A percentile compares a stretch with the other conserved stretches of the same genome.
phyloP scores from a whole-genome alignment of 2,888 invertebrate species.

The Cyrtodaria siliqua region DNA sequence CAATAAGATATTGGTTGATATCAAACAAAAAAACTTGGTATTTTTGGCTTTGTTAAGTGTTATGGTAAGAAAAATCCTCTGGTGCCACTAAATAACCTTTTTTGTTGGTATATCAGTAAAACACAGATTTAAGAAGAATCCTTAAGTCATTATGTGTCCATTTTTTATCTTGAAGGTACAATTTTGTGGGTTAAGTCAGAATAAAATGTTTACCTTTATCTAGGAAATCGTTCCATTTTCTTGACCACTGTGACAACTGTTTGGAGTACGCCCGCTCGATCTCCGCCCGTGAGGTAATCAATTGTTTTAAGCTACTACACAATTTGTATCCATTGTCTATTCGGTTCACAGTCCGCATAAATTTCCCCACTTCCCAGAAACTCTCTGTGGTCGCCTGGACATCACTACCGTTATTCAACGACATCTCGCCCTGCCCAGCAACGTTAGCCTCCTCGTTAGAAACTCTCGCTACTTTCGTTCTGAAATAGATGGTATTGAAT shows the following conservation, averaged over 20 bases:
- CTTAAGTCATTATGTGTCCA: too few species aligned
- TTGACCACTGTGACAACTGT: conserved; percentile 96
- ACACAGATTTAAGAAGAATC: too few species aligned
- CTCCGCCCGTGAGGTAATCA: conserved; percentile 97
- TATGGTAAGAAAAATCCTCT: too few species aligned
- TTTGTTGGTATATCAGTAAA: too few species aligned
- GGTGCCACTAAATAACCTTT: too few species aligned
- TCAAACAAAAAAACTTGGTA: too few species aligned
- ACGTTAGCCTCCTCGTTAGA: conserved; percentile 3
- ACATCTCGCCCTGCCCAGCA: conserved; percentile 49
- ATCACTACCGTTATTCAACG: conserved; percentile 73
- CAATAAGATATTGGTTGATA: too few species aligned
- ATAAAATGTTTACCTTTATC: conserved; percentile 91
- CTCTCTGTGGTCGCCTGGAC: conserved; percentile 92
- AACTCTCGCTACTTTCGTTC: conserved; percentile 23
- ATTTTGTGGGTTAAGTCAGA: too few species aligned
- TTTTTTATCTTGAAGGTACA: too few species aligned
- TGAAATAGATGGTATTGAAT: conserved; percentile 28
- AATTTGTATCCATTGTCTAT: conserved; percentile 98
- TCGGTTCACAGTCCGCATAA: conserved; percentile 97
- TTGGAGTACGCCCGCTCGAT: conserved; percentile 99
- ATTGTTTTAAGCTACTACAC: conserved; percentile 95
- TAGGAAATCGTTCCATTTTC: conserved; percentile 99
- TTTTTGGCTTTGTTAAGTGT: too few species aligned
- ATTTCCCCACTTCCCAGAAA: conserved; percentile 99